A percentile compares a stretch with the other conserved stretches of the same genome.
phyloP scores from a whole-genome alignment of 1,140 invertebrate genomes.

The Calephelis nemesis region DNA sequence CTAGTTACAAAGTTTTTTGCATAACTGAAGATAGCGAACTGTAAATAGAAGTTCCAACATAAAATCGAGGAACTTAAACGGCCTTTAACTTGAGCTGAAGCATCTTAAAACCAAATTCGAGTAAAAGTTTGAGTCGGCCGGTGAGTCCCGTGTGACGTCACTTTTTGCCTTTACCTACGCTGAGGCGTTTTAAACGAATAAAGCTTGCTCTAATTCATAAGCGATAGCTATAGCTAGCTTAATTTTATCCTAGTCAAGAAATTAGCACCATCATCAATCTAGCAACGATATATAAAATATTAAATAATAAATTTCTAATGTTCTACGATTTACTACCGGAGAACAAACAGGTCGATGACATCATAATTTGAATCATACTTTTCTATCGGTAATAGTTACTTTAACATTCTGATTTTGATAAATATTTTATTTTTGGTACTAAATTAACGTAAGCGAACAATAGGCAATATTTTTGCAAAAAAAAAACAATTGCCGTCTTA shows the following conservation, averaged over 20 bases:
- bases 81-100: conserved; percentile 24
- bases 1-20: conserved; percentile 1
- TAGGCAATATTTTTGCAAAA: too few relatives aligned
- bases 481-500: too few relatives aligned
- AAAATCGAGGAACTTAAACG: conserved; percentile 22
- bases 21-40: conserved; percentile 16
- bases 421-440: too few relatives aligned
- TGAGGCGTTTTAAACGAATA: conserved; percentile 27
- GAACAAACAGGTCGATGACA: too few relatives aligned
- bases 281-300: too few relatives aligned
- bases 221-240: not conserved
- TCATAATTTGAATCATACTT: too few relatives aligned
- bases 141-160: conserved; percentile 23
- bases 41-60: conserved; percentile 24
- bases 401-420: too few relatives aligned
- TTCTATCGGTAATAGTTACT: too few relatives aligned
- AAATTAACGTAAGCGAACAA: too few relatives aligned
- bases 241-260: not conserved
- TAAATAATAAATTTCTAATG: too few relatives aligned
- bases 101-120: conserved; percentile 36
- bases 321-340: too few relatives aligned
- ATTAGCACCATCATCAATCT: too few relatives aligned
- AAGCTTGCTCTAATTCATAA: not conserved
- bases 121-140: conserved; percentile 24
- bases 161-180: conserved; percentile 25